These are phyloP conservation scores for Hypomesus transpacificus DNA, from an alignment of 2,113 vertebrate genomes.

Conservation along the genomic window DNA sequence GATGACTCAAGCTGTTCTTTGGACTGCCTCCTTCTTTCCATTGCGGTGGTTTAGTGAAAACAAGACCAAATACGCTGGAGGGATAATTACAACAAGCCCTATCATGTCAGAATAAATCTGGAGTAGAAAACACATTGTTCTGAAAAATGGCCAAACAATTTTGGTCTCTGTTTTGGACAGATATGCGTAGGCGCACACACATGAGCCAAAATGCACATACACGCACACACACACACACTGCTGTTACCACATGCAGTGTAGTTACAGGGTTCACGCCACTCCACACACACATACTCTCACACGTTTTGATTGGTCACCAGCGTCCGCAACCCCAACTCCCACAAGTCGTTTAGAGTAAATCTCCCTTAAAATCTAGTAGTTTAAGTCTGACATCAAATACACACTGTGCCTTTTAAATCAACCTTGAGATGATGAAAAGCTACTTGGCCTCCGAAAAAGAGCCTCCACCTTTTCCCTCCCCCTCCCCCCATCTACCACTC, in stretches of 20 bases:
- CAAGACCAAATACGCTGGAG: neutral
- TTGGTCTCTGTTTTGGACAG: neutral
- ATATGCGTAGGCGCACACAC: neutral
- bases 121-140: neutral
- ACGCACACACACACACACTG: neutral
- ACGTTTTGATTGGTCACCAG: neutral
- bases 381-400: neutral
- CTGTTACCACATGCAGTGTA: neutral
- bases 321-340: neutral
- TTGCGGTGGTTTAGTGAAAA: conserved; percentile 1
- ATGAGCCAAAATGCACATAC: neutral
- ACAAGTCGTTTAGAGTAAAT: neutral
- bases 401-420: neutral
- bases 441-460: neutral
- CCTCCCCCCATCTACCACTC: neutral
- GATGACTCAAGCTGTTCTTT: conserved; percentile 1
- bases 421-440: neutral
- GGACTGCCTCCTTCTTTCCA: neutral
- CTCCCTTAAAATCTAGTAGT: neutral
- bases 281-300: too few relatives aligned
- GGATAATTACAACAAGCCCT: neutral
- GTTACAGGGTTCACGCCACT: neutral
- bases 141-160: neutral
- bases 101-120: neutral
- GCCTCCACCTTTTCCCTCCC: neutral